Conservation (phyloP, 2,888 invertebrate species). For the Drosophila setosimentum region DNA sequence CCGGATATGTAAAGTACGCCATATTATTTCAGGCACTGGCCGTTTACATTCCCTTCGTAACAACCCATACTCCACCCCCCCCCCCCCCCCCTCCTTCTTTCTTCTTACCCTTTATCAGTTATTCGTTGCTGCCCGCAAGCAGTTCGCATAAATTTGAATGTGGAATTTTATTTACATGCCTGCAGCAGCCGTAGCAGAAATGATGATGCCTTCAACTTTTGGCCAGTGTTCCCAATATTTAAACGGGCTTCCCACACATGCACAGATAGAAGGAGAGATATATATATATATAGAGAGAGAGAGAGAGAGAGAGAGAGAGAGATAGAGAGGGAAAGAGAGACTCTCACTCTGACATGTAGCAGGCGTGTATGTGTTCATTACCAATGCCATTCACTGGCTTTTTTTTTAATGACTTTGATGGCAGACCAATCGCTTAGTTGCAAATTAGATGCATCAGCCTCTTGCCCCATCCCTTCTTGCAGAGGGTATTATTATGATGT, state of each 20-base stretch:
- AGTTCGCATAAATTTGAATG: slow-evolving; percentile 61
- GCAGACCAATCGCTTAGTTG: slow-evolving; percentile 50
- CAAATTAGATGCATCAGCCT: slow-evolving; percentile 61
- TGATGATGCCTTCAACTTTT: slow-evolving; percentile 21
- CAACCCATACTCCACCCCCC: neutral
- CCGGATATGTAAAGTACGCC: slow-evolving; percentile 46
- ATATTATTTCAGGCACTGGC: slow-evolving; percentile 50
- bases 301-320: neutral
- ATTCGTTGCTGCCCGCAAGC: slow-evolving; percentile 28
- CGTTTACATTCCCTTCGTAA: neutral
- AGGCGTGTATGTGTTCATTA: slow-evolving; percentile 51
- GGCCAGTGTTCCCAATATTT: slow-evolving; percentile 40
- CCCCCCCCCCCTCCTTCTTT: neutral
- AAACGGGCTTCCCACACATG: slow-evolving; percentile 6
- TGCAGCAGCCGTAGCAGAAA: slow-evolving; percentile 18
- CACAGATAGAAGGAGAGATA: neutral
- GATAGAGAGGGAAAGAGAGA: neutral
- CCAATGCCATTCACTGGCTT: slow-evolving; percentile 51
- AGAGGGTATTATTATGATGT: neutral
- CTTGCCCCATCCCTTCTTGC: neutral
- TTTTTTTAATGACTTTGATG: slow-evolving; percentile 67
- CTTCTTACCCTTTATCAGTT: neutral
- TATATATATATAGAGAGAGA: too few species aligned
- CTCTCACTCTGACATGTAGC: neutral
- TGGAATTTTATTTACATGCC: slow-evolving; percentile 49